Base-by-base conservation (phyloP, 2,797 vertebrate species). In the Fundulus diaphanus region DNA sequence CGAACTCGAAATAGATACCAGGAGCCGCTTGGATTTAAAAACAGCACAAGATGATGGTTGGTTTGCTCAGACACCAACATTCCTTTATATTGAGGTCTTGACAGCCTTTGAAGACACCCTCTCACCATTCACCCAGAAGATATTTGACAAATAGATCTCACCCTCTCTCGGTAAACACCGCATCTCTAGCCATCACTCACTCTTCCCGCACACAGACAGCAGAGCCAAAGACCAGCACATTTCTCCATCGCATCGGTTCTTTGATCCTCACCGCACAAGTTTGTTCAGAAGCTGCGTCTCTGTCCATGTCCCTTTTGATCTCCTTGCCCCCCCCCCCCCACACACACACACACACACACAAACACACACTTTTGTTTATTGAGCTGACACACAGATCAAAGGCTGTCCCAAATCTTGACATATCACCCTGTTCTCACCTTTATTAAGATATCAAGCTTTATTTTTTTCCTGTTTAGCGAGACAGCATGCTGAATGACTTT, bases 361-460 rank as follows among this genome's bases (percentile, higher is more conserved):
- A n/a, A n/a, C n/a, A n/a, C n/a, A n/a, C n/a, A n/a, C 81, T 89
- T 75, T 89, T 91, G 85, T 92, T 89, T 92, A 80, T 80, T 49
- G 80, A 81, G 76, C 78, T 78, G 67, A n/a, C 69, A n/a, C 81
- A 0, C 49, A 83, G 83, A 92, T 91, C 85, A 91, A 86, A 90
- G 83, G 49, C 74, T 66, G 84, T 85, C 74, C 42, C 54, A 73
- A 86, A 77, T 85, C 80, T 65, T 86, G 81, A 90, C 66, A 57
- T 42, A 9, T 0, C 5, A 33, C 70, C 69, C 33, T 48, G 78
- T 77, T 66, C 70, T 42, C 68, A 37, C 42, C 24, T 77, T 77
- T 61, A 57, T 74, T 40, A 29, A 82, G 51, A 82, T 73, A 68
- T 86, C 65, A 77, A 68, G 70, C 70, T 16, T 42, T 63, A 65